Percentiles rank a stretch among this genome's conserved stretches.
phyloP scores from a whole-genome alignment of 2,113 vertebrate species.

The Chionodraco myersi region DNA sequence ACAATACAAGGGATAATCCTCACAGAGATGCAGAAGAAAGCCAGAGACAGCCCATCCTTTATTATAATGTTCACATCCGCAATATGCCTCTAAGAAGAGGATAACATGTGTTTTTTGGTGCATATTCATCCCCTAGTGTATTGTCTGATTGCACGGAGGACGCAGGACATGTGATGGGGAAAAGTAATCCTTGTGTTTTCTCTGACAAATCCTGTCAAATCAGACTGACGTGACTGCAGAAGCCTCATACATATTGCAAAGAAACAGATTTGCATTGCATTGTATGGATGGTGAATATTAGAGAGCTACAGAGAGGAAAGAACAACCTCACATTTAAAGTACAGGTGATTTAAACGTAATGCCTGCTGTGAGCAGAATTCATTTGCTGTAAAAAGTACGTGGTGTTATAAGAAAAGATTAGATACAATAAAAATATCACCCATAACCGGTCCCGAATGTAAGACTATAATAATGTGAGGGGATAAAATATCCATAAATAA shows the following conservation, averaged over 20 bases:
- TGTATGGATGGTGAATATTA: background rate
- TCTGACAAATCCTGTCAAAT: slow-evolving; percentile 59
- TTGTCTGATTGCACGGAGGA: slow-evolving; percentile 33
- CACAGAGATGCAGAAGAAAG: slow-evolving; percentile 55
- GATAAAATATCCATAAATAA: slow-evolving; percentile 43
- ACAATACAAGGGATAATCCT: slow-evolving; percentile 64
- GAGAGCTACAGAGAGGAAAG: background rate
- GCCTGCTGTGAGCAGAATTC: slow-evolving; percentile 36
- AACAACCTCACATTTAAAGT: slow-evolving; percentile 21
- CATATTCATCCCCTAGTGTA: slow-evolving; percentile 36
- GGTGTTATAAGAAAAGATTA: slow-evolving; percentile 27
- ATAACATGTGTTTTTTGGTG: slow-evolving; percentile 40
- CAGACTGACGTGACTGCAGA: slow-evolving; percentile 36
- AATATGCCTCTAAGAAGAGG: slow-evolving; percentile 37
- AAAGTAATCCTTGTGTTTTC: slow-evolving; percentile 32
- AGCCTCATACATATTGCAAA: slow-evolving; percentile 1
- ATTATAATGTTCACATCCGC: slow-evolving; percentile 21
- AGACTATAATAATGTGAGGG: slow-evolving; percentile 41
- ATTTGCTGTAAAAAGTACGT: slow-evolving; percentile 20
- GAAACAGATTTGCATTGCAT: background rate
- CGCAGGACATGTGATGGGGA: slow-evolving; percentile 10
- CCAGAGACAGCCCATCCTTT: slow-evolving; percentile 35
- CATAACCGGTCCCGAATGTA: slow-evolving; percentile 42
- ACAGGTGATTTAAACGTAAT: slow-evolving; percentile 22
- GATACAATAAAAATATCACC: slow-evolving; percentile 34